Percentiles rank a stretch among this genome's conserved stretches.
Evolutionary conservation across 2,113 vertebrate genomes (phyloP).

Genomic region (Desmodus rotundus): DNA sequence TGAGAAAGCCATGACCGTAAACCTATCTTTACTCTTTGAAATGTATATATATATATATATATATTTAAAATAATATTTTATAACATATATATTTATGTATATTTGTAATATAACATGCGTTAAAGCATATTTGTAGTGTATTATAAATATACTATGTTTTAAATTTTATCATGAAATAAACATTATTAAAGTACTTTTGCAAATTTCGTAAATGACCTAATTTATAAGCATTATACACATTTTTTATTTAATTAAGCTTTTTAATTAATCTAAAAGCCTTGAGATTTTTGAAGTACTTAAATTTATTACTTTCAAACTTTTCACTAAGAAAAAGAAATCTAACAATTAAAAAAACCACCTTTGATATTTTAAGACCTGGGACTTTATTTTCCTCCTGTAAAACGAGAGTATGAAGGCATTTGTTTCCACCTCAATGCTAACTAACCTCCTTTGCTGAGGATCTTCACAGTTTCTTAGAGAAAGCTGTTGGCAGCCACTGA

Average conservation of each 20-base stretch:
- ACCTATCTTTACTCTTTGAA: background rate
- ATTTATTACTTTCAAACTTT: conserved; percentile 5
- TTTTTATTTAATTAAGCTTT: conserved; percentile 5
- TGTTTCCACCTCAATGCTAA: conserved; percentile 1
- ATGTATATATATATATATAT: background rate
- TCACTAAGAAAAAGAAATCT: background rate
- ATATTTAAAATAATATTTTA: background rate
- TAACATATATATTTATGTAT: background rate
- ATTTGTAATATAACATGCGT: background rate
- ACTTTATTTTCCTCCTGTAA: background rate
- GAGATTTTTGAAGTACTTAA: conserved; percentile 33
- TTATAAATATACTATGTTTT: background rate
- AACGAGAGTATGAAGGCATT: background rate
- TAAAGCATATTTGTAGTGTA: background rate
- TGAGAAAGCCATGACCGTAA: background rate
- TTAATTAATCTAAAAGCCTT: background rate
- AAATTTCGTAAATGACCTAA: background rate
- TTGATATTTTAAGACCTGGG: background rate
- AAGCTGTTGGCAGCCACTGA: background rate
- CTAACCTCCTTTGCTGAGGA: background rate
- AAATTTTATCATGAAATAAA: background rate
- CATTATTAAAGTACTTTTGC: background rate
- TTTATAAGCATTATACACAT: background rate
- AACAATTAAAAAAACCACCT: background rate
- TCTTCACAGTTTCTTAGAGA: background rate